Percentiles rank a stretch among this genome's conserved stretches.
Evolutionary conservation across 2,113 vertebrate species (phyloP).

Genomic region (Percopsis transmontana): DNA sequence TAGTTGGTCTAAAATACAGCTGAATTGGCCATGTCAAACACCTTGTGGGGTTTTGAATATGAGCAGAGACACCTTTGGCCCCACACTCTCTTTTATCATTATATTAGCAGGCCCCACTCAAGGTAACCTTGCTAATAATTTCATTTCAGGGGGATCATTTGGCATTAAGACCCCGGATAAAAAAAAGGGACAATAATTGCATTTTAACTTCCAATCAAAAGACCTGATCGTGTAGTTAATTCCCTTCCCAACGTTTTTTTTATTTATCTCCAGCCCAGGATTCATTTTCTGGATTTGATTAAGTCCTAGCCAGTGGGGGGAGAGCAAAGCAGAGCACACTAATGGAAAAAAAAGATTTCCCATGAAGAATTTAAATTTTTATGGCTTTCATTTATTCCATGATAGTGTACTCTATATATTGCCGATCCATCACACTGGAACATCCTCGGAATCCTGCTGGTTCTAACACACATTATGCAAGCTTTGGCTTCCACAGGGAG

Average conservation of each 20-base stretch:
- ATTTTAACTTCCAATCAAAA: constrained; percentile 43
- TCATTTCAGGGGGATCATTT: constrained; percentile 7
- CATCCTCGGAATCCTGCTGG: constrained; percentile 8
- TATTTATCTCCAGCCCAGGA: constrained; percentile 43
- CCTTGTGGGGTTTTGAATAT: constrained; percentile 46
- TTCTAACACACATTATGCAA: constrained; percentile 1
- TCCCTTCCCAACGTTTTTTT: constrained; percentile 10
- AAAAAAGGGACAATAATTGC: constrained; percentile 37
- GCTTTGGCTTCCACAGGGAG: constrained; percentile 1
- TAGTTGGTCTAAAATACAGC: constrained; percentile 52
- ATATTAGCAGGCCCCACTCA: constrained; percentile 20
- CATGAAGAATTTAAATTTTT: constrained; percentile 33
- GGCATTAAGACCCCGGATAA: constrained; percentile 13
- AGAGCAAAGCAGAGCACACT: constrained; percentile 18
- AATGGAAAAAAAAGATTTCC: constrained; percentile 22
- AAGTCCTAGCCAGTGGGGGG: constrained; percentile 32
- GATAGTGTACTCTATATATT: constrained; percentile 23
- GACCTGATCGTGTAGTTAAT: constrained; percentile 29
- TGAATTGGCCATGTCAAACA: constrained; percentile 42
- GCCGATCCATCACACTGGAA: constrained; percentile 13
- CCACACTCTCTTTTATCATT: constrained; percentile 18
- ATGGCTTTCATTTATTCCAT: constrained; percentile 39
- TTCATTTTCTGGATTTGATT: constrained; percentile 49
- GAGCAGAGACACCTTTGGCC: constrained; percentile 35
- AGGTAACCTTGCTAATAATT: constrained; percentile 41